Evolutionary conservation across 92 coral and sea anemone genomes (phyloP), one percentile per base, ranked within the genome.

Genomic region (Anthopleura xanthogrammica): DNA sequence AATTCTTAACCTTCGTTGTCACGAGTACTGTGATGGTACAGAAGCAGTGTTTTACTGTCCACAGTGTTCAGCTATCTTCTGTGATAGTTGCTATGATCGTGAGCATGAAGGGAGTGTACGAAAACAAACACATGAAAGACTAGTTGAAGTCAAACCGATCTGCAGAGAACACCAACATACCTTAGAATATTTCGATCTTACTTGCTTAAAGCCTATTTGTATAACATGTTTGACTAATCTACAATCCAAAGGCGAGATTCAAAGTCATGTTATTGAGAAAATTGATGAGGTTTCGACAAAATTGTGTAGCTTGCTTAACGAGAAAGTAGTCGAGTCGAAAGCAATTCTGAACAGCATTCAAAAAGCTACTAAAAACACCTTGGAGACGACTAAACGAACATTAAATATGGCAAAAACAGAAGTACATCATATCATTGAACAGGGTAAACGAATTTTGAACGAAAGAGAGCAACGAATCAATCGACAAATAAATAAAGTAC

Each of bases 61-160:
- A 40, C 98, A 97, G 76, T 97, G 99, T 70, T 87, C 93, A 23
- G 95, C 98, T 52, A 92, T 94, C 83, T 97, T 90, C 89, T 97
- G 99, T 85, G 76, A 83, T n/a, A 83, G 86, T 12, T 97, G 99
- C 48, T 97, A 90, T 70, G 88, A 92, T 71, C 91, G 82, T 52
- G 99, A 97, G 65, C 99, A 97, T 65, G 76, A 82, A 60, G 91
- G 97, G 29, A 94, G 87, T 70, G 91, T 87, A 74, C 83, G 99
- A 39, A 97, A 97, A 86, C 89, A 87, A 29, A 80, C 86, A 50
- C 99, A 97, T 72, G 95, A 88, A 6, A 91, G 90, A 71, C 73
- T 91, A 14, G 73, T 87, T 9, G 87, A 92, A 41, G 87, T 95
- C 23, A 89, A 92, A 40, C 87, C 94, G 2, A 84, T 94, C 29